Evolutionary conservation across 1,140 invertebrate genomes (phyloP), one percentile per base, ranked within the genome.

Genomic region (Calephelis nemesis): DNA sequence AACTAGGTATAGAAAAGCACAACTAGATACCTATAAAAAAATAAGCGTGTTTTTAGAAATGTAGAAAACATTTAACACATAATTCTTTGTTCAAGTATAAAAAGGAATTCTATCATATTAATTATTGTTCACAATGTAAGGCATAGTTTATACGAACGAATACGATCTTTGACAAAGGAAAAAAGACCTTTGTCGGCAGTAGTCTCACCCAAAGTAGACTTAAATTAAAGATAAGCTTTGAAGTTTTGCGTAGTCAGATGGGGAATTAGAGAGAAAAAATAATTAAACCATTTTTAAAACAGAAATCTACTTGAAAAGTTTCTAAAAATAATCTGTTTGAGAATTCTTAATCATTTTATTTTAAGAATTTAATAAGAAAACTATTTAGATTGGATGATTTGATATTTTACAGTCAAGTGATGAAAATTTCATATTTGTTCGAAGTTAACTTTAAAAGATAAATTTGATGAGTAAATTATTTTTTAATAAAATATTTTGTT

Each of bases 141-240:
- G 11, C 12, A 30, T 5, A 30, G 19, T 58, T 58, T 19, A 39
- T 58, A 30, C 30, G 54, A 58, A 58, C 54, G 30, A 58, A 58
- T 39, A 58, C 54, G 54, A 30, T 39, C 49, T 65, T 63, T 45
- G 8, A 54, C 39, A 58, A 66, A 65, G 50, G 52, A 65, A 48
- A 52, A 45, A 7, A 58, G 42, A 65, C 12, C n/a, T 64, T 54
- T 52, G 49, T 45, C 15, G 49, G n/a, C 15, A 39, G 7, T 7
- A 13, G 42, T 7, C 42, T 45, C 49, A 13, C 58, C 52, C 42
- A 15, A 19, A 42, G 5, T 52, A 15, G 50, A 66, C 54, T 66
- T 58, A 19, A 58, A 58, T 66, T 54, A 54, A 63, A 63, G 64
- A 65, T 65, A 42, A 39, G 30, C 30, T 54, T 42, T 65, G 62